Evolutionary conservation across 37 sponge, comb jelly and placozoan species (phyloP).

Genomic region (Halisarca cf. caerulea): DNA sequence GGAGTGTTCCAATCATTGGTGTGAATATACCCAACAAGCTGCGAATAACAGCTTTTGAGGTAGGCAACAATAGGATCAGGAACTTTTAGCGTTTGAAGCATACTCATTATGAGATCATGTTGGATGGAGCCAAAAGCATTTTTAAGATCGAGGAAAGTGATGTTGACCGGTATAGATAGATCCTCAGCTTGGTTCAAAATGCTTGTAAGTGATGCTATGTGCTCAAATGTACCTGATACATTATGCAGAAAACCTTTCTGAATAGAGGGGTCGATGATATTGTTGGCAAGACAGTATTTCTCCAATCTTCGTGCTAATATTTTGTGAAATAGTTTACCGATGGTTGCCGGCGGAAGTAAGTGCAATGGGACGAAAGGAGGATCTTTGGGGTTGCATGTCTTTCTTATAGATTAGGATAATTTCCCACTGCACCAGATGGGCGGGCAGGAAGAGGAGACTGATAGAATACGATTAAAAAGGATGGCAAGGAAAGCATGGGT

Average conservation of each 20-base stretch:
- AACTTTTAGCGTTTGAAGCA: not conserved
- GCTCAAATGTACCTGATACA: not conserved
- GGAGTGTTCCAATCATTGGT: conserved; percentile 3
- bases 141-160: conserved; percentile 25
- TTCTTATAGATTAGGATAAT: not conserved
- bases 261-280: not conserved
- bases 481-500: no score
- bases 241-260: conserved; percentile 14
- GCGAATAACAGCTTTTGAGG: not conserved
- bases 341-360: not conserved
- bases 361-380: not conserved
- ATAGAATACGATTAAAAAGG: no score
- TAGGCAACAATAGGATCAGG: not conserved
- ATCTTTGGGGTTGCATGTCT: not conserved
- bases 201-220: not conserved
- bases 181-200: conserved; percentile 1
- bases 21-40: not conserved
- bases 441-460: not conserved
- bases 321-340: not conserved
- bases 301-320: not conserved
- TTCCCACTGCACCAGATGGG: not conserved
- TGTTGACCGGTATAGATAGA: not conserved
- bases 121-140: conserved; percentile 39
- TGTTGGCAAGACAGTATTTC: not conserved
- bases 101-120: not conserved